These are phyloP conservation scores for Astreopora myriophthalma DNA, from an alignment of 64 coral and sea anemone genomes.

Conservation along the genomic window DNA sequence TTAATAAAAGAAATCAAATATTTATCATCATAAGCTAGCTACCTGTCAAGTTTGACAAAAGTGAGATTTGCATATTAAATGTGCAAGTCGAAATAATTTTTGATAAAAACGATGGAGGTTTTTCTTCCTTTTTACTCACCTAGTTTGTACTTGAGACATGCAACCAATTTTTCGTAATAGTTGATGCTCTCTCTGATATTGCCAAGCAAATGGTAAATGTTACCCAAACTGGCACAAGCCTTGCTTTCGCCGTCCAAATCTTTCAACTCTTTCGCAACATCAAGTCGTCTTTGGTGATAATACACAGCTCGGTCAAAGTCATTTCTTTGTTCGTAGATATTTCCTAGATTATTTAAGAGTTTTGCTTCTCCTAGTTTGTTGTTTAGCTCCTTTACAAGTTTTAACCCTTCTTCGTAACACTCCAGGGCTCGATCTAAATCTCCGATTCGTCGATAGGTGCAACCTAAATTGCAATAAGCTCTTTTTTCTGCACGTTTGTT, in stretches of 20 bases:
- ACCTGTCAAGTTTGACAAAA: background rate
- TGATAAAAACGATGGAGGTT: background rate
- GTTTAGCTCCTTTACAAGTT: constrained; percentile 72
- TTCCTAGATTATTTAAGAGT: constrained; percentile 88
- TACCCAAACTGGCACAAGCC: constrained; percentile 86
- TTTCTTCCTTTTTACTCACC: constrained; percentile 55
- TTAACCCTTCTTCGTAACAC: constrained; percentile 85
- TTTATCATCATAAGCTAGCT: background rate
- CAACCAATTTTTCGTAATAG: constrained; percentile 87
- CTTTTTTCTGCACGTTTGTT: constrained; percentile 70
- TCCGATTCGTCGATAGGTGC: constrained; percentile 80
- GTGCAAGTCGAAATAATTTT: background rate
- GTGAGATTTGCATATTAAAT: constrained; percentile 10
- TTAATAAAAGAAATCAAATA: constrained; percentile 8
- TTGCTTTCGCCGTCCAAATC: constrained; percentile 95
- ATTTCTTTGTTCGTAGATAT: constrained; percentile 82
- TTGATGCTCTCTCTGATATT: constrained; percentile 89
- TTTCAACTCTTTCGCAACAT: constrained; percentile 85
- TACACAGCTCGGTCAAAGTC: constrained; percentile 88
- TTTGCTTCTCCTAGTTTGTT: constrained; percentile 86
- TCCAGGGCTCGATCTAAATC: constrained; percentile 75
- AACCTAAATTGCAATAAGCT: constrained; percentile 89
- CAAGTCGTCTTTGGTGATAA: constrained; percentile 77
- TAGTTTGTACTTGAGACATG: constrained; percentile 89
- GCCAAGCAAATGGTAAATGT: constrained; percentile 82